Evolutionary conservation across 2,888 invertebrate genomes (phyloP).

Genomic region (Plebejus anna): DNA sequence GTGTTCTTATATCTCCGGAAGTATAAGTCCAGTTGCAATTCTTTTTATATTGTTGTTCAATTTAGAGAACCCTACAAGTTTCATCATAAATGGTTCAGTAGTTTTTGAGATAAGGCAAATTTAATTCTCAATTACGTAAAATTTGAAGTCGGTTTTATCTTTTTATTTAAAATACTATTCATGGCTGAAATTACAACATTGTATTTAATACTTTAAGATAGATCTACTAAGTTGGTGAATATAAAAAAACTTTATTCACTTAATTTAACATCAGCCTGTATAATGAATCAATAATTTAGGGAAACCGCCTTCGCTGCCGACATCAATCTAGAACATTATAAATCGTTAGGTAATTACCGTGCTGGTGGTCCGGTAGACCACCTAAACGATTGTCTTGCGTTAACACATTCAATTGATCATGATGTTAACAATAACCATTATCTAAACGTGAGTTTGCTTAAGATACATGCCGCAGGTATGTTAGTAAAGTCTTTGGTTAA

Average conservation of each 20-base stretch:
- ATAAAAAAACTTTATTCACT: neutral
- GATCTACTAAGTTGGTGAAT: neutral
- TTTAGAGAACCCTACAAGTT: too few relatives aligned
- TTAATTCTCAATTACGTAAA: too few relatives aligned
- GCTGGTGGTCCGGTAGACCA: slow-evolving; percentile 63
- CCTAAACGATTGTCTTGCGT: slow-evolving; percentile 51
- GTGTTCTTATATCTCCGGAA: too few relatives aligned
- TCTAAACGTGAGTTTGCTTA: slow-evolving; percentile 13
- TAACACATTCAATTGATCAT: slow-evolving; percentile 49
- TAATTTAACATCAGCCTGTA: slow-evolving; percentile 34
- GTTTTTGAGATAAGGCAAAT: too few relatives aligned
- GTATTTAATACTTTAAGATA: too few relatives aligned
- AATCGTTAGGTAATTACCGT: slow-evolving; percentile 61
- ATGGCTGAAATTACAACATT: too few relatives aligned
- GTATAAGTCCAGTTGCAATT: too few relatives aligned
- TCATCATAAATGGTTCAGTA: too few relatives aligned
- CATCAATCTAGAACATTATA: slow-evolving; percentile 51
- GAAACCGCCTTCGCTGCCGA: slow-evolving; percentile 36
- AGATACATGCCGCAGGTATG: slow-evolving; percentile 3
- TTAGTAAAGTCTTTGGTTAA: neutral
- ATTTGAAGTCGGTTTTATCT: too few relatives aligned
- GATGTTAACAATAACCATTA: slow-evolving; percentile 35
- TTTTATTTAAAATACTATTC: too few relatives aligned
- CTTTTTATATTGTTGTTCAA: too few relatives aligned
- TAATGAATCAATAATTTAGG: slow-evolving; percentile 36